These are phyloP conservation scores for Catamblyrhynchus diadema DNA, from an alignment of 2,797 vertebrate species.

Conservation along the genomic window DNA sequence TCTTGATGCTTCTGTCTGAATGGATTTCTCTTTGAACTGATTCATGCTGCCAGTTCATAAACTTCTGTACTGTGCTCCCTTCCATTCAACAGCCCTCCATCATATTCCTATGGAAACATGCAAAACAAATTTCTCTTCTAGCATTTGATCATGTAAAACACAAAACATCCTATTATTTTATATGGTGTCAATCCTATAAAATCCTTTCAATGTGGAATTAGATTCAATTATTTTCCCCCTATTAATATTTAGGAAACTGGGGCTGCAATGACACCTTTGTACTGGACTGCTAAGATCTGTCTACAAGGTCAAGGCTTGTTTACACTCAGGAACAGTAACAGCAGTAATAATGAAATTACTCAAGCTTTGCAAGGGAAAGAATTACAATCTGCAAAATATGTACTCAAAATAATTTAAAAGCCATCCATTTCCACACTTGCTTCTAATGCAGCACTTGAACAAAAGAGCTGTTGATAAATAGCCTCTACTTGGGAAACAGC, in stretches of 20 bases:
- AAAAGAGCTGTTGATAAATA: neutral
- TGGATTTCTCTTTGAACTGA: conserved; percentile 15
- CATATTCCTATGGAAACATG: neutral
- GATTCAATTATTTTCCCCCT: neutral
- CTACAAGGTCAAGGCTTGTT: neutral
- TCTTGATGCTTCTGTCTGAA: neutral
- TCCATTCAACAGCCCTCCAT: neutral
- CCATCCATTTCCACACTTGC: neutral
- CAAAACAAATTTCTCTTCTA: neutral
- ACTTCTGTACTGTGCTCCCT: neutral
- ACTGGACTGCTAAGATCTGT: neutral
- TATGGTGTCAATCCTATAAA: neutral
- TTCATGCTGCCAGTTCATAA: neutral
- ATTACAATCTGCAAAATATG: neutral
- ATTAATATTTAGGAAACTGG: neutral
- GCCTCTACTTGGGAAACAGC: neutral
- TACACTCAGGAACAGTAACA: neutral
- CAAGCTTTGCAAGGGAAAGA: neutral
- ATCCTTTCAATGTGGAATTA: neutral
- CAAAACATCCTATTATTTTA: neutral
- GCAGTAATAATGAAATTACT: neutral
- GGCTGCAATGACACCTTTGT: neutral
- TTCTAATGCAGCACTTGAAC: neutral
- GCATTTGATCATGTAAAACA: neutral
- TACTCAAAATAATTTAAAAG: neutral